A percentile compares a stretch with the other conserved stretches of the same genome.
Conservation (phyloP, 2,113 vertebrate species). For the Menura novaehollandiae region DNA sequence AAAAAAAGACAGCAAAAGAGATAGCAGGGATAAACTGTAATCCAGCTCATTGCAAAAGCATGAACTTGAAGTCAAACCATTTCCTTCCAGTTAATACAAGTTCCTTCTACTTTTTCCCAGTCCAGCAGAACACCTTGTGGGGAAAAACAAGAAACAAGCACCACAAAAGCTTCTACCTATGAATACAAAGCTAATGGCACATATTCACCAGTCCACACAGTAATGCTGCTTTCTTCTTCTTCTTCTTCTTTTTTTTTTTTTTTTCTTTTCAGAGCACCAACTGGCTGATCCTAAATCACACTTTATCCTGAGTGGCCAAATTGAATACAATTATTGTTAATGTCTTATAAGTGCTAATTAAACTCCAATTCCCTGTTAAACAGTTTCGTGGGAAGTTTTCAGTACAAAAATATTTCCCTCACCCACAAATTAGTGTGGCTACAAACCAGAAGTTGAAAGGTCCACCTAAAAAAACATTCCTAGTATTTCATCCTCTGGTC, state of each 20-base stretch:
- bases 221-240: background rate
- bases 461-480: background rate
- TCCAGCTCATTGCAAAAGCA: background rate
- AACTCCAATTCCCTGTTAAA: conserved; percentile 32
- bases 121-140: background rate
- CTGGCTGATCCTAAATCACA: background rate
- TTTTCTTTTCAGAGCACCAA: background rate
- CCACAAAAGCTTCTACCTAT: background rate
- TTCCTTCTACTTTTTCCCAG: conserved; percentile 8
- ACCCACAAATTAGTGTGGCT: conserved; percentile 6
- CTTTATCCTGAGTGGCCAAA: background rate
- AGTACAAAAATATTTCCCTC: conserved; percentile 28
- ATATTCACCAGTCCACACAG: background rate
- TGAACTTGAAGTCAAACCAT: background rate
- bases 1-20: conserved; percentile 4
- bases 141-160: background rate
- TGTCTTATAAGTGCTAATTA: conserved; percentile 36
- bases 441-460: conserved; percentile 13
- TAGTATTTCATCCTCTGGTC: background rate
- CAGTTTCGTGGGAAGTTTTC: conserved; percentile 9
- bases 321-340: conserved; percentile 16
- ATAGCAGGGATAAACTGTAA: conserved; percentile 34
- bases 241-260: background rate
- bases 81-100: background rate
- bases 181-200: background rate